These are phyloP conservation scores for Neodiprion virginianus DNA, from an alignment of 1,140 invertebrate genomes.

Conservation along the genomic window DNA sequence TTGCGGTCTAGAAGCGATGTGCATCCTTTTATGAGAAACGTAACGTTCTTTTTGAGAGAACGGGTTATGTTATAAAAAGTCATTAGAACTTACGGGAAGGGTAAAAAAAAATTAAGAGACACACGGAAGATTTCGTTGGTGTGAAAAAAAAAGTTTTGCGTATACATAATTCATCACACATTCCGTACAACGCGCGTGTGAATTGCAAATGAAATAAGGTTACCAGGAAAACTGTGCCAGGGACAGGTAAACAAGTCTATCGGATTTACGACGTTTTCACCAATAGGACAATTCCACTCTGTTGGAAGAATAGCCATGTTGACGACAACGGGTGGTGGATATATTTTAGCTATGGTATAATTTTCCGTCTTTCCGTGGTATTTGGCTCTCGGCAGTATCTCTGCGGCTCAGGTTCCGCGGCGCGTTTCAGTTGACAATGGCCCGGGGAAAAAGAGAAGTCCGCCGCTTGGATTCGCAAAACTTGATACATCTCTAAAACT, in stretches of 20 bases:
- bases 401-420: no score
- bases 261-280: background rate
- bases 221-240: background rate
- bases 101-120: background rate
- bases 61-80: background rate
- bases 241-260: conserved; percentile 7
- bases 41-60: background rate
- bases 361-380: no score
- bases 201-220: conserved; percentile 5
- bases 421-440: no score
- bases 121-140: background rate
- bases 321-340: background rate
- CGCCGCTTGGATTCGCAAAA: no score
- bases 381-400: no score
- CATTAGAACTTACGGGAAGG: background rate
- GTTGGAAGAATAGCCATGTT: conserved; percentile 1
- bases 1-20: no score
- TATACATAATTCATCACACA: background rate
- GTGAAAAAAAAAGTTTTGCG: background rate
- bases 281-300: background rate
- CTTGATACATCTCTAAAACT: no score
- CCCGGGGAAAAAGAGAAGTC: no score
- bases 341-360: background rate
- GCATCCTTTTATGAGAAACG: background rate
- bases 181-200: background rate